Evolutionary conservation across 1,140 invertebrate species (phyloP), one percentile per base, ranked within the genome.

Genomic region (Scaptodrosophila lebanonensis): DNA sequence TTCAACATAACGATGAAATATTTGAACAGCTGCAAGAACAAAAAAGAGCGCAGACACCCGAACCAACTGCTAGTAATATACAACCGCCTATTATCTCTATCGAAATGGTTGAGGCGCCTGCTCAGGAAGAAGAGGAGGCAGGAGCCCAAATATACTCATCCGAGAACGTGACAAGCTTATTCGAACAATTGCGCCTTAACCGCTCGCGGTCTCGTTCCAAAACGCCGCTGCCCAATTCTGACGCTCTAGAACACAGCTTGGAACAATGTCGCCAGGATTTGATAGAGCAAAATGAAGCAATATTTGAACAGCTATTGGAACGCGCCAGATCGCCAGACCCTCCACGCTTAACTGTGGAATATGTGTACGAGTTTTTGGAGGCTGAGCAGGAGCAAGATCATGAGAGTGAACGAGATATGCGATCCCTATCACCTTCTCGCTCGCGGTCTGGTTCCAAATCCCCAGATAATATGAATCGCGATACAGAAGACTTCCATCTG

Each of bases 231-330:
- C 83, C 77, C 0, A 68, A 47, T 1, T 66, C 70, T 0, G 60
- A 54, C 7, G 77, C 84, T 35, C 20, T 84, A 22, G 73, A 71
- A 25, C 70, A 69, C 2, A 76, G 83, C 2, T 2, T 83, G 16
- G 64, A 79, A 27, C 32, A 56, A 2, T 54, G 66, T 0, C 56
- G 66, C 1, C 59, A 66, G 3, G 72, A 72, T 25, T 15, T 83
- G 15, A 83, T 85, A 12, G 76, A 73, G 2, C 76, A 75, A 30
- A 85, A 83, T 13, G 83, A 85, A 40, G 54, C 69, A 16, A 54
- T 84, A 15, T 72, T 77, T 2, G 67, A 82, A 22, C 56, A 56
- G 12, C 43, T 84, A 5, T 56, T 76, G 4, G 44, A 76, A 9
- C 48, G 71, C 0, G 67, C 62, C 0, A 59, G 13, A 3, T 82